These are phyloP conservation scores for Carposina sasakii DNA, from an alignment of 1,140 invertebrate genomes.

Conservation along the genomic window DNA sequence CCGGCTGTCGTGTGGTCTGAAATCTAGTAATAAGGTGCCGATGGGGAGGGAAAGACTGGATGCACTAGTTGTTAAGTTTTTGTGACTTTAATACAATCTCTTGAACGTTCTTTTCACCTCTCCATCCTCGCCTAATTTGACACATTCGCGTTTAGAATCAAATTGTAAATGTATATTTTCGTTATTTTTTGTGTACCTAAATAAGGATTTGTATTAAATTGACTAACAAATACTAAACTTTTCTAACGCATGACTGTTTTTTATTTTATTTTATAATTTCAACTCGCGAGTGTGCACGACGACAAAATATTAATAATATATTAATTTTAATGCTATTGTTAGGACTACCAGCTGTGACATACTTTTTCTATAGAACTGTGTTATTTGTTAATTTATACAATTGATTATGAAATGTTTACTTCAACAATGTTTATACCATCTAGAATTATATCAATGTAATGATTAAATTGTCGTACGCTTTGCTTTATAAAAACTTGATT, in stretches of 20 bases:
- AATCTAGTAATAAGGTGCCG: constrained; percentile 33
- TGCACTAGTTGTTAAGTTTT: constrained; percentile 41
- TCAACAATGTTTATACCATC: constrained; percentile 49
- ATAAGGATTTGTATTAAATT: constrained; percentile 56
- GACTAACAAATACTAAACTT: constrained; percentile 66
- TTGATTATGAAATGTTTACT: constrained; percentile 63
- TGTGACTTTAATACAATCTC: constrained; percentile 37
- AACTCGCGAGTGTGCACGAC: constrained; percentile 69
- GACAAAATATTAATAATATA: constrained; percentile 31
- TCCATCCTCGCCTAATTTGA: constrained; percentile 32
- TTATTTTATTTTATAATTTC: constrained; percentile 45
- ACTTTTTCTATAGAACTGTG: constrained; percentile 37
- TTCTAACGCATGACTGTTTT: constrained; percentile 69
- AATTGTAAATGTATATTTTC: background rate
- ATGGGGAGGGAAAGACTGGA: constrained; percentile 51
- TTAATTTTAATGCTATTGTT: constrained; percentile 32
- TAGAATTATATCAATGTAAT: constrained; percentile 31
- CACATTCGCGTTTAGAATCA: constrained; percentile 36
- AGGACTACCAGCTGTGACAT: constrained; percentile 56
- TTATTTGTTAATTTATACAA: constrained; percentile 30
- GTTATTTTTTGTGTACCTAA: constrained; percentile 12
- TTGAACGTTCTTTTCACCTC: constrained; percentile 50
- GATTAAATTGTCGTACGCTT: constrained; percentile 46
- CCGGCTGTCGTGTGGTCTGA: too few relatives aligned
- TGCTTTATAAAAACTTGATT: constrained; percentile 65